Evolutionary conservation across 2,113 vertebrate species (phyloP), one percentile per base, ranked within the genome.

Genomic region (Dromiciops gliroides): DNA sequence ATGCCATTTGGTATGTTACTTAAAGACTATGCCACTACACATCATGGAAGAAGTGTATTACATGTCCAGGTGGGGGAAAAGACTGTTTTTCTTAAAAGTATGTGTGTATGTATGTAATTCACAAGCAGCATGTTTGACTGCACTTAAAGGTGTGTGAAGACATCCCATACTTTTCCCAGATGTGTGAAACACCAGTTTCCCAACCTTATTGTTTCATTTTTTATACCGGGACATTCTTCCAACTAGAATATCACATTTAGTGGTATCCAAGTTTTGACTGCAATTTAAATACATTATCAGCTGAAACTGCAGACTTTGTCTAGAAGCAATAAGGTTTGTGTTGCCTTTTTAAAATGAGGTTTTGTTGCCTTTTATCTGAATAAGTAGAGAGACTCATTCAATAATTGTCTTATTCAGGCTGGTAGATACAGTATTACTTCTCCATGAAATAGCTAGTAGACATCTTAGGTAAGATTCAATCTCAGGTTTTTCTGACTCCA

Each of bases 231-330:
- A 48, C 37, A 88, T 91, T 89, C 28, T n/a, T 95, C 48, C 56
- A 83, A 3, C 22, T 90, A 31, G 91, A 96, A 48, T 52, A 83
- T 75, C 83, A 49, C 25, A 3, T 51, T 53, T 56, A 93, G 44
- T 9, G 44, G 4, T n/a, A 60, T 37, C 91, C n/a, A 56, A 49
- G 23, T 4, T 93, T 90, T 93, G 50, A 48, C 90, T 94, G 7
- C 94, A 95, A 89, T 48, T 94, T 91, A 95, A 95, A 93, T 91
- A 91, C 48, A 44, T 93, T 94, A 93, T 94, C 67, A 94, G 14
- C 51, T 93, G 12, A 94, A 52, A 88, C 48, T 48, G 37, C 25
- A 44, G 51, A 92, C 51, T 44, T 94, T 91, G 91, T 37, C 3
- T 11, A 91, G 52, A 92, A 94, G 44, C 75, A 96, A 25, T 67